Base-by-base conservation (phyloP, 2,888 invertebrate genomes). In the Candidula unifasciata region DNA sequence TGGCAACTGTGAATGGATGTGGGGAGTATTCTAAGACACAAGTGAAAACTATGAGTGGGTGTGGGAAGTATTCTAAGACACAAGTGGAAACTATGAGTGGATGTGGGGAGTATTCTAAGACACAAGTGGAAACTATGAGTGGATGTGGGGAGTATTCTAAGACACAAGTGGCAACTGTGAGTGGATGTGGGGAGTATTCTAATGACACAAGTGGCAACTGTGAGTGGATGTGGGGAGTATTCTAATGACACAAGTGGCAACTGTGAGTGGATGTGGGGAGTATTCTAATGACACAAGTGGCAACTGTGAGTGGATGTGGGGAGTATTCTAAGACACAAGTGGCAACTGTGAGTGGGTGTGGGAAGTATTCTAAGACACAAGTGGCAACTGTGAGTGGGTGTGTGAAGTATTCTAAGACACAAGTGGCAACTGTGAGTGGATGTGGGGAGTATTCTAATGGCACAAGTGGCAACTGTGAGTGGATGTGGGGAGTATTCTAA, bases 111-210 rank as follows among this genome's bases (percentile, higher is more conserved):
- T n/a, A n/a, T n/a, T n/a, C n/a, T n/a, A n/a, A n/a, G n/a, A n/a
- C n/a, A n/a, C n/a, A n/a, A n/a, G n/a, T n/a, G n/a, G n/a, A n/a
- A n/a, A n/a, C n/a, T n/a, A 5, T 21, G 21, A 60, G n/a, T 60
- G 18, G n/a, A n/a, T 18, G 60, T n/a, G 10, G 6, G 44, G 44
- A 44, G 44, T 13, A 44, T 44, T 44, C n/a, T n/a, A n/a, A n/a
- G n/a, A 90, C 86, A 5, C 90, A 88, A 3, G 91, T 88, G 6
- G 81, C 85, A 54, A 93, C 93, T 91, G 87, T 16, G 24, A 69
- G 69, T 8, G 35, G 35, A n/a, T n/a, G n/a, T n/a, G n/a, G n/a
- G n/a, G n/a, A n/a, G n/a, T n/a, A n/a, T n/a, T n/a, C n/a, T n/a
- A n/a, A n/a, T n/a, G n/a, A n/a, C n/a, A n/a, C n/a, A n/a, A n/a